Evolutionary conservation across 1,140 invertebrate genomes (phyloP).

Genomic region (Drosophila orena): DNA sequence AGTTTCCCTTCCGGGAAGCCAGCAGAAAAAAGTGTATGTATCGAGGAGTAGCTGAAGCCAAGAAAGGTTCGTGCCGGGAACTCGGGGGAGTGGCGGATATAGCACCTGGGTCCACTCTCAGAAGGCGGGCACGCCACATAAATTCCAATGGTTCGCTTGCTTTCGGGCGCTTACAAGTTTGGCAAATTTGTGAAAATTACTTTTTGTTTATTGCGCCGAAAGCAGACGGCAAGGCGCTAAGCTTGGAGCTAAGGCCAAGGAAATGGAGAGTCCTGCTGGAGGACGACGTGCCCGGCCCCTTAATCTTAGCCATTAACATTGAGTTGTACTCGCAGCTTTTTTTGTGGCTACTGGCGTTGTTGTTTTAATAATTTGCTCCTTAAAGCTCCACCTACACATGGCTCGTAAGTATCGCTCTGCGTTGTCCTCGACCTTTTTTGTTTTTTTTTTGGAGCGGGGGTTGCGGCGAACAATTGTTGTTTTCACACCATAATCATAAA

Average conservation of each 20-base stretch:
- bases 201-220: constrained; percentile 83
- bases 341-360: constrained; percentile 37
- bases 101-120: constrained; percentile 81
- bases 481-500: constrained; percentile 83
- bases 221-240: constrained; percentile 62
- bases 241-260: constrained; percentile 74
- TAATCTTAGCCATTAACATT: constrained; percentile 67
- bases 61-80: constrained; percentile 59
- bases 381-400: constrained; percentile 59
- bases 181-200: constrained; percentile 85
- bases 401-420: constrained; percentile 68
- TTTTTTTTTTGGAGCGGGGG: neutral
- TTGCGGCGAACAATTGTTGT: constrained; percentile 70
- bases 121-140: constrained; percentile 68
- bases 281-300: constrained; percentile 13
- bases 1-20: constrained; percentile 74
- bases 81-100: constrained; percentile 11
- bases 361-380: constrained; percentile 81
- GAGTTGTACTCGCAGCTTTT: constrained; percentile 56
- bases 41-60: constrained; percentile 49
- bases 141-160: constrained; percentile 74
- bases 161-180: constrained; percentile 78
- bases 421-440: constrained; percentile 40
- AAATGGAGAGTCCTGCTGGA: constrained; percentile 45
- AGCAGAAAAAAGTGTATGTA: constrained; percentile 1